A percentile compares a stretch with the other conserved stretches of the same genome.
phyloP scores from a whole-genome alignment of 2,113 vertebrate genomes.

The Myotis yumanensis region DNA sequence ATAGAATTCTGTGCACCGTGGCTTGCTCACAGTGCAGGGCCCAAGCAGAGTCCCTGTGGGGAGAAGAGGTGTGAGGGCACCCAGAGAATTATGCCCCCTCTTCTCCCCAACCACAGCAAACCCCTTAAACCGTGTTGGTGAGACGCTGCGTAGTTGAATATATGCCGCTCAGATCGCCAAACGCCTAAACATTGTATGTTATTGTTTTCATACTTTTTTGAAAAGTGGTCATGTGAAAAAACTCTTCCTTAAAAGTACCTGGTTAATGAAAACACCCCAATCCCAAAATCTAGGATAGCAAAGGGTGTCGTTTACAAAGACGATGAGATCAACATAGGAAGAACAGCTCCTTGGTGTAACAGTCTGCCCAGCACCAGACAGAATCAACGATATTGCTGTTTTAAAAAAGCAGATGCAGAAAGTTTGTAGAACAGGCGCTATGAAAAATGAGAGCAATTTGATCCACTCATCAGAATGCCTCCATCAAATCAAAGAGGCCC shows the following conservation, averaged over 20 bases:
- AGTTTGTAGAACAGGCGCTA: not conserved
- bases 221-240: not conserved
- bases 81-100: not conserved
- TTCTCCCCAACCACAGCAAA: not conserved
- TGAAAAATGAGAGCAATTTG: slow-evolving; percentile 11
- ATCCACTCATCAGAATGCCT: slow-evolving; percentile 7
- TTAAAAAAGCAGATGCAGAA: not conserved
- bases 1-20: not conserved
- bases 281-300: not conserved
- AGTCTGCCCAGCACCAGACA: not conserved
- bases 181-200: not conserved
- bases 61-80: not conserved
- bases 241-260: not conserved
- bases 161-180: not conserved
- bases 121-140: not conserved
- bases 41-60: not conserved
- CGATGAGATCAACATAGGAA: not conserved
- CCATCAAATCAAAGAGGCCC: not conserved
- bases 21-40: not conserved
- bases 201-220: not conserved
- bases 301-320: not conserved
- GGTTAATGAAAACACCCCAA: not conserved
- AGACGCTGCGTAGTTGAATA: not conserved
- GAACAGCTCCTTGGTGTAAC: not conserved
- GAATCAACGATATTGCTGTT: not conserved